Conservation (phyloP, 1,140 invertebrate genomes). For the Cheumatopsyche charites region DNA sequence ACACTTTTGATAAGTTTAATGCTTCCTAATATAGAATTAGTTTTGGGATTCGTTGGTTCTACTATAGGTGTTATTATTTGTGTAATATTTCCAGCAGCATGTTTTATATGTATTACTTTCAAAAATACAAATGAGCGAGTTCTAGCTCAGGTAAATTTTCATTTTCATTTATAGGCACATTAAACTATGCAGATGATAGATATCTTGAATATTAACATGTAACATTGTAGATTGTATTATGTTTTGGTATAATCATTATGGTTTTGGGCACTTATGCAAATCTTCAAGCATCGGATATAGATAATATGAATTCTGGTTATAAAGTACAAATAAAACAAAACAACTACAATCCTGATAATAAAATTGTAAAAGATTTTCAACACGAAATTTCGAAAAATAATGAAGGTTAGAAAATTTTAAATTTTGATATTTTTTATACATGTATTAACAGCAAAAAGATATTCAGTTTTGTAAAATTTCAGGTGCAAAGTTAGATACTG, state of each 20-base stretch:
- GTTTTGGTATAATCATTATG: slow-evolving; percentile 80
- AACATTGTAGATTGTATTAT: slow-evolving; percentile 67
- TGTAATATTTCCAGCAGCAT: slow-evolving; percentile 85
- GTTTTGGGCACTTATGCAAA: slow-evolving; percentile 87
- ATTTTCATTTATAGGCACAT: not conserved
- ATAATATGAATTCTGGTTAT: slow-evolving; percentile 53
- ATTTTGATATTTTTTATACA: slow-evolving; percentile 14
- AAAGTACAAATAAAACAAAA: slow-evolving; percentile 46
- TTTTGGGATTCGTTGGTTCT: slow-evolving; percentile 89
- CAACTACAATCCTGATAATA: slow-evolving; percentile 53
- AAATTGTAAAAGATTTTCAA: slow-evolving; percentile 34
- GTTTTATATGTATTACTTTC: slow-evolving; percentile 72
- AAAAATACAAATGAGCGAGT: slow-evolving; percentile 77
- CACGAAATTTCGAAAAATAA: slow-evolving; percentile 35
- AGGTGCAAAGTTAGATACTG: no score
- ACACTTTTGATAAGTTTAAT: slow-evolving; percentile 78
- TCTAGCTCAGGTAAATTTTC: slow-evolving; percentile 67
- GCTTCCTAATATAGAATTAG: slow-evolving; percentile 89
- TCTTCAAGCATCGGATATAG: slow-evolving; percentile 73
- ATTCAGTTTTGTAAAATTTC: no score
- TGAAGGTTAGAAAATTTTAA: not conserved
- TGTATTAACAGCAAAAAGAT: no score
- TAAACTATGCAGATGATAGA: not conserved
- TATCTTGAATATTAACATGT: not conserved
- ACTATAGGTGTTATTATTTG: slow-evolving; percentile 95